These are phyloP conservation scores for Stenopsyche tienmushanensis DNA, from an alignment of 1,140 invertebrate species.

Conservation along the genomic window DNA sequence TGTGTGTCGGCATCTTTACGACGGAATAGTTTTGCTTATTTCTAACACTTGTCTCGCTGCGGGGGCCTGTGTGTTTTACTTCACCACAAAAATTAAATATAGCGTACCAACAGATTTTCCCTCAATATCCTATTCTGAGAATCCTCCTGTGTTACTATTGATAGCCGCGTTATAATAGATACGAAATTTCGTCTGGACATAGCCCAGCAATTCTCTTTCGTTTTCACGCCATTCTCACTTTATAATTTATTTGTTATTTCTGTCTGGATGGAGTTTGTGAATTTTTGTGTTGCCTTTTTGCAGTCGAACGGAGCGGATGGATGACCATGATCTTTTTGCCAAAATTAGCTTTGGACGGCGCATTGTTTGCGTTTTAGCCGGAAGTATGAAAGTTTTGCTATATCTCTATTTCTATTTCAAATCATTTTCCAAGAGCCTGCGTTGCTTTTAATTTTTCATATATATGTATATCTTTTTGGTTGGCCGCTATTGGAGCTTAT, in stretches of 20 bases:
- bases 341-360: neutral
- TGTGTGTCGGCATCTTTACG: neutral
- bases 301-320: neutral
- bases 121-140: constrained; percentile 23
- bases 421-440: too few relatives aligned
- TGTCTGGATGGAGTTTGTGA: neutral
- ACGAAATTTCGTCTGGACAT: constrained; percentile 7
- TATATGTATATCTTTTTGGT: neutral
- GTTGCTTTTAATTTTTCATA: too few relatives aligned
- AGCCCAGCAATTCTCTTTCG: neutral
- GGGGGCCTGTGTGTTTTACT: constrained; percentile 20
- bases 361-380: neutral
- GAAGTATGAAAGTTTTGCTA: too few relatives aligned
- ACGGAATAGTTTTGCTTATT: constrained; percentile 12
- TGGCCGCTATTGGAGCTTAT: neutral
- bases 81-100: constrained; percentile 19
- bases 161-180: constrained; percentile 14
- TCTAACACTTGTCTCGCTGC: constrained; percentile 24
- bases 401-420: too few relatives aligned
- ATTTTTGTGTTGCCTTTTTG: neutral
- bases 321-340: neutral
- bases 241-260: neutral
- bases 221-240: neutral
- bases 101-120: constrained; percentile 14
- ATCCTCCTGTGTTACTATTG: constrained; percentile 15